Evolutionary conservation across 2,113 vertebrate genomes (phyloP), one percentile per base, ranked within the genome.

Genomic region (Dicrurus megarhynchus): DNA sequence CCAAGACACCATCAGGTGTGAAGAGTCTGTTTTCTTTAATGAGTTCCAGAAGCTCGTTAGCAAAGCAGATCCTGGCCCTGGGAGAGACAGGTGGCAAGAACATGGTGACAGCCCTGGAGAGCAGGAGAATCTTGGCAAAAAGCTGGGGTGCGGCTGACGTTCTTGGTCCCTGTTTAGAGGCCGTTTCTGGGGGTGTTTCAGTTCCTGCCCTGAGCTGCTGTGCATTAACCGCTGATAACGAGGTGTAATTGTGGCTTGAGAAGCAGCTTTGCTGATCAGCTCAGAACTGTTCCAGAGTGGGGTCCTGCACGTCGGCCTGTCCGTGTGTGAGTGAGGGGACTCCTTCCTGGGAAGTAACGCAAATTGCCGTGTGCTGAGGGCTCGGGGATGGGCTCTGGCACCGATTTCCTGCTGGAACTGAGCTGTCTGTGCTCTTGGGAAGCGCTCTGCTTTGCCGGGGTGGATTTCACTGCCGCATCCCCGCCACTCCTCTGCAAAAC

Each of bases 361-460:
- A 0, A 7, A 37, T 33, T 24, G 7, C 26, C 3, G 0, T 7
- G n/a, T 74, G 55, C 83, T n/a, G 14, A 32, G 56, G 32, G 2
- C 57, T 67, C 47, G 7, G 33, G 59, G 42, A 20, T 8, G 65
- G 7, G 3, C 20, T 26, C 33, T 27, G 80, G 57, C 80, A 41
- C 7, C 0, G 0, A 5, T 26, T 18, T 19, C 11, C 35, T 73
- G 64, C 67, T 50, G 76, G 42, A 11, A 11, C 6, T 6, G 47
- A 39, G 2, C 32, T n/a, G n/a, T n/a, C n/a, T 27, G 24, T 20
- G 67, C 56, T 42, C 67, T 47, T 26, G 12, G 21, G 39, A 12
- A 68, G 7, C 0, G 0, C 46, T 67, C 24, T 1, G 0, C 55
- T 59, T 55, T 60, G 42, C 53, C 1, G 5, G 35, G 35, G 9